Evolutionary conservation across 2,888 invertebrate genomes (phyloP).

Genomic region (Lithophane semibrunnea): DNA sequence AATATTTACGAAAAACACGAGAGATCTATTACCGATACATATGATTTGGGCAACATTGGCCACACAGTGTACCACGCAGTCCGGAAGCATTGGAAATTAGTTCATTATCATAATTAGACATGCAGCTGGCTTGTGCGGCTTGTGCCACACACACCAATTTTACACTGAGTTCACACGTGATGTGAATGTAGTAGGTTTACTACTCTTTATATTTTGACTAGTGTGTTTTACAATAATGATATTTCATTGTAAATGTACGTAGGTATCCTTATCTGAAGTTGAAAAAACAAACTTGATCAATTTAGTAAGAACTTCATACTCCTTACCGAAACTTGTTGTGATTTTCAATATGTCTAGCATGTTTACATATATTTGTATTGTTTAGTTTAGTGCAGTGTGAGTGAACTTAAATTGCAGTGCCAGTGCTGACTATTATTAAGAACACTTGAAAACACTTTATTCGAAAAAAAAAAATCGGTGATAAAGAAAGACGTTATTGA

Average conservation of each 20-base stretch:
- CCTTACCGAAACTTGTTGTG: too few relatives aligned
- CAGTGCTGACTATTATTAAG: background rate
- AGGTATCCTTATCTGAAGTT: background rate
- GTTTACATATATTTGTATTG: background rate
- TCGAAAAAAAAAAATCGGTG: too few relatives aligned
- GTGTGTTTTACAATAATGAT: background rate
- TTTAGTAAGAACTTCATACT: background rate
- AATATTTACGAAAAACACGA: conserved; percentile 38
- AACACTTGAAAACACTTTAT: too few relatives aligned
- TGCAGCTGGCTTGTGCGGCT: conserved; percentile 69
- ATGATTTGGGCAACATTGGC: conserved; percentile 45
- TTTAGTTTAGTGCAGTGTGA: background rate
- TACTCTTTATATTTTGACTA: background rate
- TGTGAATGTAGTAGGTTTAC: background rate
- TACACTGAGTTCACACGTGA: conserved; percentile 30
- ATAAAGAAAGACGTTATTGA: background rate
- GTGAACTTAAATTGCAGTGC: background rate
- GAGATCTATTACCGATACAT: conserved; percentile 66
- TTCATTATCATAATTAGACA: conserved; percentile 81
- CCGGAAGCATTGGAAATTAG: conserved; percentile 78
- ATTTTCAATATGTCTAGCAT: background rate
- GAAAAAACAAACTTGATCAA: background rate
- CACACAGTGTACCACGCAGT: conserved; percentile 48
- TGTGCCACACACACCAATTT: conserved; percentile 36
- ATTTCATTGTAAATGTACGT: background rate